Evolutionary conservation across 2,888 invertebrate species (phyloP).

Genomic region (Esperia sulphurella): DNA sequence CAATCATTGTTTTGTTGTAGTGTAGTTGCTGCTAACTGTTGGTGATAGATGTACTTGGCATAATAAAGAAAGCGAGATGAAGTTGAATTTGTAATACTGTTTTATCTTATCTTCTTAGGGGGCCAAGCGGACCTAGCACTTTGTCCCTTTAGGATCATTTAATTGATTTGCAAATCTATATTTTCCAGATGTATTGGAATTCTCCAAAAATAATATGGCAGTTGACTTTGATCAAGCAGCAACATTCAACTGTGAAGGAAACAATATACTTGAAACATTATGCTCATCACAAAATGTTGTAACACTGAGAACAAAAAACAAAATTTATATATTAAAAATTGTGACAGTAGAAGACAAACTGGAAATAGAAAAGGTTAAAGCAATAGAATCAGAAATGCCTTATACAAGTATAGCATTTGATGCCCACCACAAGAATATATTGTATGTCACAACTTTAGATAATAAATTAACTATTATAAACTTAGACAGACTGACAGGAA

Average conservation of each 20-base stretch:
- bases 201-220: constrained; percentile 34
- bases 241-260: constrained; percentile 43
- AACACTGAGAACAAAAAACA: constrained; percentile 54
- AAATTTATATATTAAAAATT: constrained; percentile 54
- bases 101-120: too few relatives aligned
- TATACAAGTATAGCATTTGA: constrained; percentile 66
- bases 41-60: too few relatives aligned
- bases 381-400: constrained; percentile 47
- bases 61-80: too few relatives aligned
- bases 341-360: constrained; percentile 24
- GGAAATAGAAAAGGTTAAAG: constrained; percentile 44
- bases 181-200: constrained; percentile 53
- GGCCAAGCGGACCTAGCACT: too few relatives aligned
- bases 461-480: constrained; percentile 55
- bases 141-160: too few relatives aligned
- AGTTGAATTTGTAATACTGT: too few relatives aligned
- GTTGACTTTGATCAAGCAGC: constrained; percentile 30
- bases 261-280: constrained; percentile 60
- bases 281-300: constrained; percentile 44
- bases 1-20: too few relatives aligned
- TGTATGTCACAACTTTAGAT: constrained; percentile 54
- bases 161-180: not conserved
- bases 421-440: constrained; percentile 53
- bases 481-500: constrained; percentile 52
- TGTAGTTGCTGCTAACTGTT: too few relatives aligned